Base-by-base conservation (phyloP, 2,113 vertebrate species). In the Eira barbara region DNA sequence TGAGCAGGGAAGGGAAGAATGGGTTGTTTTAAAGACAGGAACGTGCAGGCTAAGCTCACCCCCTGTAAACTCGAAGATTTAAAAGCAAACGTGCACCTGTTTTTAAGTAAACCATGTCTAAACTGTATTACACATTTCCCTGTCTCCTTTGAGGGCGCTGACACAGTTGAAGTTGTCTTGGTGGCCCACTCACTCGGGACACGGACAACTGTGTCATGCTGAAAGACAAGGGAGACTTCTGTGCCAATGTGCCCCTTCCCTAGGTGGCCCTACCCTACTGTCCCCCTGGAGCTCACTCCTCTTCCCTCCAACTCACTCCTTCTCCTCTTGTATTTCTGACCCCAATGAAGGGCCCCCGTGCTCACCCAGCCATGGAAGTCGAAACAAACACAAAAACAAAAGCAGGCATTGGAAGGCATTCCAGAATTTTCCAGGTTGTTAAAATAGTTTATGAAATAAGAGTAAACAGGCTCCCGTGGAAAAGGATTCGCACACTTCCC, bases 11-110 rank as follows among this genome's bases (percentile, higher is more conserved):
- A 36, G 84, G 73, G 52, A 74, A 90, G 83, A 80, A 91, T 21
- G 23, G 59, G 73, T 65, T 71, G 36, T 96, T 90, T 90, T 55
- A 86, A 95, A 95, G 47, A 90, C 96, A 92, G 23, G 7, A 87
- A 79, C 65, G 69, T 31, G 17, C 67, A 87, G 34, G 57, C 49
- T 67, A 47, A 74, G 42, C 55, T 74, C n/a, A 49, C 55, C 27
- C 42, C 39, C 57, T 94, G 57, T 10, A 83, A 96, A 80, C 49
- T 39, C 15, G 18, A 82, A 95, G 95, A 82, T 34, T 25, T 49
- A 45, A 57, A 83, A 57, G 36, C 65, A 89, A 65, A 95, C 55
- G 52, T 17, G 6, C n/a, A 31, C 39, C 74, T 95, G n/a, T 47
- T 96, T 74, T 89, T 52, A 89, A 84, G 63, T 67, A 76, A 82